Evolutionary conservation across 2,113 vertebrate species (phyloP).

Genomic region (Dicentrarchus labrax): DNA sequence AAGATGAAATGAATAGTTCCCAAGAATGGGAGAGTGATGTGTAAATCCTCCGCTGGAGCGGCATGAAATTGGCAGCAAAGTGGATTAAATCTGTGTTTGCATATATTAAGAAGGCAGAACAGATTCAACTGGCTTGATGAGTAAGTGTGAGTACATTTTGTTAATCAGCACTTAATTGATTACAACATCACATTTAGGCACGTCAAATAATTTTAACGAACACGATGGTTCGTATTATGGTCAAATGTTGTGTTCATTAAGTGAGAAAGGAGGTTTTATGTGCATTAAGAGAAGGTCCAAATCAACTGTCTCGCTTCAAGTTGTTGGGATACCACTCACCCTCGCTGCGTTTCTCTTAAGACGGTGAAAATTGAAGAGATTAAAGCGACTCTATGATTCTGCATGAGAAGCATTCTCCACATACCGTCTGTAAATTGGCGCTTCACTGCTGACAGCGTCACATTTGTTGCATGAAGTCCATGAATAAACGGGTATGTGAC

Average conservation of each 20-base stretch:
- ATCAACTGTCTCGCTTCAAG: background rate
- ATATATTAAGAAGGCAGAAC: slow-evolving; percentile 25
- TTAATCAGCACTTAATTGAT: slow-evolving; percentile 35
- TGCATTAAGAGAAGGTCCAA: background rate
- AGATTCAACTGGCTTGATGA: slow-evolving; percentile 6
- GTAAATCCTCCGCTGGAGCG: slow-evolving; percentile 47
- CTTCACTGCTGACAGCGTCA: slow-evolving; percentile 32
- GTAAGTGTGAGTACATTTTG: slow-evolving; percentile 1
- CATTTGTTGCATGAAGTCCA: slow-evolving; percentile 59
- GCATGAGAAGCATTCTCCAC: slow-evolving; percentile 45
- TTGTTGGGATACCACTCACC: background rate
- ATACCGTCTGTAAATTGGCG: slow-evolving; percentile 31
- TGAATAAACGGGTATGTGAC: slow-evolving; percentile 49
- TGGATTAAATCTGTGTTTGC: slow-evolving; percentile 64
- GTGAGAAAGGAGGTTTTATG: background rate
- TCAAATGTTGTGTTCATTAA: background rate
- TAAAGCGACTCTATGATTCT: background rate
- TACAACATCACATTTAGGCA: background rate
- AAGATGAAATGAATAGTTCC: slow-evolving; percentile 64
- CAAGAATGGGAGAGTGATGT: slow-evolving; percentile 50
- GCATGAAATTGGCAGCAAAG: slow-evolving; percentile 58
- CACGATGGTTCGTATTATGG: background rate
- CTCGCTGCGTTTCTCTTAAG: slow-evolving; percentile 5
- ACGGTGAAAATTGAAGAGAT: slow-evolving; percentile 32
- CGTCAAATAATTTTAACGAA: background rate